phyloP scores from a whole-genome alignment of 2,113 vertebrate species.

The Marmota monax region DNA sequence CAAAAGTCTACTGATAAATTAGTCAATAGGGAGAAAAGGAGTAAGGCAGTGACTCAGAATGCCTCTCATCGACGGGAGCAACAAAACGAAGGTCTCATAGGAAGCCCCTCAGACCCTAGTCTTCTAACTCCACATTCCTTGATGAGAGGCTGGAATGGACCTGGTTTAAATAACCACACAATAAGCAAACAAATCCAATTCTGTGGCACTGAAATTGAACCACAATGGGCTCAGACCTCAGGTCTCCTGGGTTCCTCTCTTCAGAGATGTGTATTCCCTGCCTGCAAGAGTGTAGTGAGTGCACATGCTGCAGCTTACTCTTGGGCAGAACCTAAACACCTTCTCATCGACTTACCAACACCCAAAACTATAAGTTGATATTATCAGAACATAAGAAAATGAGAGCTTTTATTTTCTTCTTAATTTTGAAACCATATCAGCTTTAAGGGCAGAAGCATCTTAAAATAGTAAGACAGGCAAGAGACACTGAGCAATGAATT shows the following conservation, averaged over 20 bases:
- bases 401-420: background rate
- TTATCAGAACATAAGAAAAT: background rate
- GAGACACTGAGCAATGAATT: background rate
- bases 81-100: background rate
- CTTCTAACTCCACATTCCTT: background rate
- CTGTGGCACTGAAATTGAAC: background rate
- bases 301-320: background rate
- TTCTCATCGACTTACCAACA: background rate
- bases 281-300: background rate
- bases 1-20: background rate
- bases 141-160: background rate
- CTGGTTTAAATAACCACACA: background rate
- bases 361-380: background rate
- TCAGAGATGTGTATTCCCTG: background rate
- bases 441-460: background rate
- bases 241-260: background rate
- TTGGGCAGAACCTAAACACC: background rate
- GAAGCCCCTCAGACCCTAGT: background rate
- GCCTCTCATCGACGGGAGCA: background rate
- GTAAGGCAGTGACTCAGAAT: background rate
- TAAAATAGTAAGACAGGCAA: background rate
- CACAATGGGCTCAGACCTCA: background rate
- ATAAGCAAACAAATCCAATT: background rate
- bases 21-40: background rate
- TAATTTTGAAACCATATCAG: background rate